phyloP scores from a whole-genome alignment of 2,797 vertebrate species.

The Spheniscus humboldti region DNA sequence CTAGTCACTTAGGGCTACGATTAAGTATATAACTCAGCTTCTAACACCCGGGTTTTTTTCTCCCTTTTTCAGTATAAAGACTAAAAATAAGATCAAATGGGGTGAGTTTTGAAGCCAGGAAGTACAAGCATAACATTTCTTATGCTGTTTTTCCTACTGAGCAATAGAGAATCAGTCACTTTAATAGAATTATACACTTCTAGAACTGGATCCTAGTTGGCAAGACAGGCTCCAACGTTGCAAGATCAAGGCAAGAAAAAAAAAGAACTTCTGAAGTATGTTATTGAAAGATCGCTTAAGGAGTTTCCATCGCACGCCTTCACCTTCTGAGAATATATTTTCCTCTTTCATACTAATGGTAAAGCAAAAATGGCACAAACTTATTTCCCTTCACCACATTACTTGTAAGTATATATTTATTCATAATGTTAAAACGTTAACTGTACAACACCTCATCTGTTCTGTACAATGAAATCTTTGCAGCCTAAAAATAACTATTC shows the following conservation, averaged over 20 bases:
- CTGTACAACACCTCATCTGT: neutral
- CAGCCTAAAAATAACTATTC: neutral
- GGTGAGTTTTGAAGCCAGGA: neutral
- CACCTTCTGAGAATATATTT: neutral
- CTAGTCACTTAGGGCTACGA: neutral
- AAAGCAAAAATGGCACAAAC: neutral
- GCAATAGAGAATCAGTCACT: neutral
- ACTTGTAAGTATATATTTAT: neutral
- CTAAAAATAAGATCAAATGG: slow-evolving; percentile 24
- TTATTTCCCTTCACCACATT: neutral
- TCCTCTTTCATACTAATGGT: neutral
- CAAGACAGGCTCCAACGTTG: neutral
- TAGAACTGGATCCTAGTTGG: neutral
- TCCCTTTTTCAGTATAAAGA: neutral
- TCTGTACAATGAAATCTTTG: neutral
- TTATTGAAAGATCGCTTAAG: neutral
- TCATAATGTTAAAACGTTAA: neutral
- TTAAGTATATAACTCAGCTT: neutral
- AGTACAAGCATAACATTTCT: neutral
- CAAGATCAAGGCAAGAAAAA: neutral
- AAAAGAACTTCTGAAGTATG: neutral
- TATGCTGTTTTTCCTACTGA: neutral
- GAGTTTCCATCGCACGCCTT: neutral
- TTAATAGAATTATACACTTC: neutral
- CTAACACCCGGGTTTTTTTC: neutral